Conservation (phyloP, 2,888 invertebrate genomes). For the Microplitis manilae region DNA sequence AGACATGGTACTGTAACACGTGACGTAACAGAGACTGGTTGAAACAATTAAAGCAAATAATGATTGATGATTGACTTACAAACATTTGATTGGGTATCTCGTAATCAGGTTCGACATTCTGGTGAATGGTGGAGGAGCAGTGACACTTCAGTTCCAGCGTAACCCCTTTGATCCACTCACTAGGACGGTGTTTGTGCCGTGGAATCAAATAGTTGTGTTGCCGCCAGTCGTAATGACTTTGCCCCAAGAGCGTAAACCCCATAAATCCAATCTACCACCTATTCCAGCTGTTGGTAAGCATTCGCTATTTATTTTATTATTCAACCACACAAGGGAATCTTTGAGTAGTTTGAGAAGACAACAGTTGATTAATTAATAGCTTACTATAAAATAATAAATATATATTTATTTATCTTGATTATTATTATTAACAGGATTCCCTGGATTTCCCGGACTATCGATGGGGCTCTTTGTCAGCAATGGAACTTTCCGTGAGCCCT, state of each 20-base stretch:
- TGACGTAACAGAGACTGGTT: background rate
- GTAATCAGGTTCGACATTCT: slow-evolving; percentile 93
- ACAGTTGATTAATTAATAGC: slow-evolving; percentile 26
- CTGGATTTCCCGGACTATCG: slow-evolving; percentile 75
- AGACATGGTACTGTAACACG: background rate
- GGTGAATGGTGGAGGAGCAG: slow-evolving; percentile 98
- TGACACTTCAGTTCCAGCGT: slow-evolving; percentile 95
- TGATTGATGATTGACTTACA: slow-evolving; percentile 25
- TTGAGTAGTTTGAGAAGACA: too few relatives aligned
- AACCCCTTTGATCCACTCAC: slow-evolving; percentile 93
- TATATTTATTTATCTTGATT: too few relatives aligned
- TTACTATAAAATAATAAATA: background rate
- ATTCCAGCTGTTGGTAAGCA: slow-evolving; percentile 69
- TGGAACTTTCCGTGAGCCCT: slow-evolving; percentile 73
- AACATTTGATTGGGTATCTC: slow-evolving; percentile 32
- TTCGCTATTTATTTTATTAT: slow-evolving; percentile 6
- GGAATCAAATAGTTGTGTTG: slow-evolving; percentile 97
- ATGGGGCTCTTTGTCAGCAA: slow-evolving; percentile 73
- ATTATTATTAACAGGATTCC: slow-evolving; percentile 14
- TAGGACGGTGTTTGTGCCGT: slow-evolving; percentile 93
- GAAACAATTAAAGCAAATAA: background rate
- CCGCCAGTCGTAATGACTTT: slow-evolving; percentile 91
- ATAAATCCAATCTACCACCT: slow-evolving; percentile 67
- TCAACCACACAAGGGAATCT: slow-evolving; percentile 10
- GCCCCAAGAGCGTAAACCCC: slow-evolving; percentile 77